Base-by-base conservation (phyloP, 2,888 invertebrate species). In the Melieria picta region DNA sequence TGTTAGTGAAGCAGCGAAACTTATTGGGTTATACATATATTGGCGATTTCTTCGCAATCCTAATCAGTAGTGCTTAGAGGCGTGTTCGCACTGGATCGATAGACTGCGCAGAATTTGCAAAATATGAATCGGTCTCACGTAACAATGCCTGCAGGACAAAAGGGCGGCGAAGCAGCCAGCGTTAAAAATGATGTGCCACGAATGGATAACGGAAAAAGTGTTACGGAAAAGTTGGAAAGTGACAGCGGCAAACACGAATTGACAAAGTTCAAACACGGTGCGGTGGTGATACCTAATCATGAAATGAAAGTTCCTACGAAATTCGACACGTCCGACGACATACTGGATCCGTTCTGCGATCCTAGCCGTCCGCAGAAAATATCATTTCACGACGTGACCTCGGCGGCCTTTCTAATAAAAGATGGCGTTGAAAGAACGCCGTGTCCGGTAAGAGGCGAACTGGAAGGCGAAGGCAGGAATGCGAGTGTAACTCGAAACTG, bases 391-490 rank as follows among this genome's bases (percentile, higher is more conserved):
- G 96, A 97, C 84, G 91, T 97, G 50, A 94, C 94, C 11, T 94
- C 94, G 0, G 98, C 98, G 0, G 93, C 96, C 0, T 97, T 92
- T 85, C 91, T 93, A 84, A 95, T 98, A 73, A 93, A 93, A 85
- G 91, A 91, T 80, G 95, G 95, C 60, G 90, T 98, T 65, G 89
- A 92, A 72, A 90, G 91, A 79, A 97, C 97, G 69, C 95, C 97
- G 67, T 97, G 97, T 86, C 91, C 92, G 84, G 97, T 85, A 78
- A 83, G 80, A 72, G 45, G 30, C 5, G 7, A 30, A 30, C 30
- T 30, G 30, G 30, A 30, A 30, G 30, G 30, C 30, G 30, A 30
- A 30, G 30, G 30, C 30, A 30, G 2, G 30, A 30, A 30, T 3
- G 30, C 30, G 30, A 13, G 30, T 11, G 61, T 61, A 13, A 43